A percentile compares a stretch with the other conserved stretches of the same genome.
phyloP scores from a whole-genome alignment of 2,113 vertebrate species.

The Oreotrochilus melanogaster region DNA sequence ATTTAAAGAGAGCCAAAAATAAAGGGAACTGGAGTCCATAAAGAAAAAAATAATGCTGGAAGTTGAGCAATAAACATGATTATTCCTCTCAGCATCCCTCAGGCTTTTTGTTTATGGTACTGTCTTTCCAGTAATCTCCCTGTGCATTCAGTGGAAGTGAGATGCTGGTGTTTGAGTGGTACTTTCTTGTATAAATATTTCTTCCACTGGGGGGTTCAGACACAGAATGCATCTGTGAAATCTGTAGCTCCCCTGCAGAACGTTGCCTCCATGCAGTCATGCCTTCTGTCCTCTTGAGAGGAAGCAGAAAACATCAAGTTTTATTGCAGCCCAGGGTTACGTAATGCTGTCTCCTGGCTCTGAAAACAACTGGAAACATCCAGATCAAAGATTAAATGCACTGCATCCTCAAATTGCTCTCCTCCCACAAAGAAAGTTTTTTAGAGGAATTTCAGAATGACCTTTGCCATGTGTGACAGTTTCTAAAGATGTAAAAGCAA shows the following conservation, averaged over 20 bases:
- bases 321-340: conserved; percentile 20
- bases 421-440: not conserved
- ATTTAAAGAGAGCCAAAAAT: conserved; percentile 28
- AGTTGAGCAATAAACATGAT: not conserved
- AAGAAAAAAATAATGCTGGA: not conserved
- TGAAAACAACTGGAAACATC: conserved; percentile 35
- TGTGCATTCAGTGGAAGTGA: not conserved
- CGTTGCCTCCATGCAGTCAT: not conserved
- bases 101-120: not conserved
- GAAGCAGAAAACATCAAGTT: not conserved
- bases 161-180: not conserved
- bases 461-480: conserved; percentile 4
- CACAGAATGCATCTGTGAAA: not conserved
- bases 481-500: not conserved
- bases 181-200: conserved; percentile 43
- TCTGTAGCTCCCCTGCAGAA: not conserved
- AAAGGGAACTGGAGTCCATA: not conserved
- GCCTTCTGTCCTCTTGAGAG: not conserved
- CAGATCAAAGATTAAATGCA: conserved; percentile 16
- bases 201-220: conserved; percentile 1
- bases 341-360: not conserved
- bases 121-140: not conserved
- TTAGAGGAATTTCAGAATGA: not conserved
- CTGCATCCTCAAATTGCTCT: not conserved
- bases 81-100: not conserved